These are phyloP conservation scores for Suncus etruscus DNA, from an alignment of 2,113 vertebrate genomes.

Conservation along the genomic window DNA sequence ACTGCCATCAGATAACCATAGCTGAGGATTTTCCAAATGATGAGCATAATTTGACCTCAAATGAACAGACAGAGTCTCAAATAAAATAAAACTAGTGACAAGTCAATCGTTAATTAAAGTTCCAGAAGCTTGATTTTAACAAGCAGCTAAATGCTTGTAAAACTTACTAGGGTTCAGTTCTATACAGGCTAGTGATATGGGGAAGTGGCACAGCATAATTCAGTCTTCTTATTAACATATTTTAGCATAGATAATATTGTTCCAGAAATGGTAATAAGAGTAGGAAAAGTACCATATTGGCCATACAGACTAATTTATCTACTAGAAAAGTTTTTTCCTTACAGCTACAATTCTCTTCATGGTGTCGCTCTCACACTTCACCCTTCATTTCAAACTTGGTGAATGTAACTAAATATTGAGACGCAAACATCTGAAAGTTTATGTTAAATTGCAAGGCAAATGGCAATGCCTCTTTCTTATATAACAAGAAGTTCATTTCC, in stretches of 20 bases:
- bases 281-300: constrained; percentile 17
- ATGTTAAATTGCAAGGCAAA: constrained; percentile 9
- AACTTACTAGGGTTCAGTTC: constrained; percentile 63
- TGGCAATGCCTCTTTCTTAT: not conserved
- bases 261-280: constrained; percentile 39
- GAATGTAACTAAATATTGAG: not conserved
- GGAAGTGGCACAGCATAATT: constrained; percentile 17
- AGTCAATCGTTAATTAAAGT: constrained; percentile 80
- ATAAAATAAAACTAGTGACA: constrained; percentile 82
- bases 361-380: not conserved
- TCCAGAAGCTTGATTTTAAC: constrained; percentile 81
- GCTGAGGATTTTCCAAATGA: constrained; percentile 56
- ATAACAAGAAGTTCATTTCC: not conserved
- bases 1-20: constrained; percentile 32
- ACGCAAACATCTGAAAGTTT: not conserved
- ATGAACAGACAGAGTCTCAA: constrained; percentile 74
- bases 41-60: constrained; percentile 72
- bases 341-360: not conserved
- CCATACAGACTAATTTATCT: not conserved
- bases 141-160: constrained; percentile 78
- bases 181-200: constrained; percentile 52
- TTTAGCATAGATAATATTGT: not conserved
- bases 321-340: constrained; percentile 2
- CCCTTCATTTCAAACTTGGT: not conserved
- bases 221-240: constrained; percentile 58